A percentile compares a stretch with the other conserved stretches of the same genome.
Conservation (phyloP, 2,888 invertebrate genomes). For the Ennomos fuscantarius region DNA sequence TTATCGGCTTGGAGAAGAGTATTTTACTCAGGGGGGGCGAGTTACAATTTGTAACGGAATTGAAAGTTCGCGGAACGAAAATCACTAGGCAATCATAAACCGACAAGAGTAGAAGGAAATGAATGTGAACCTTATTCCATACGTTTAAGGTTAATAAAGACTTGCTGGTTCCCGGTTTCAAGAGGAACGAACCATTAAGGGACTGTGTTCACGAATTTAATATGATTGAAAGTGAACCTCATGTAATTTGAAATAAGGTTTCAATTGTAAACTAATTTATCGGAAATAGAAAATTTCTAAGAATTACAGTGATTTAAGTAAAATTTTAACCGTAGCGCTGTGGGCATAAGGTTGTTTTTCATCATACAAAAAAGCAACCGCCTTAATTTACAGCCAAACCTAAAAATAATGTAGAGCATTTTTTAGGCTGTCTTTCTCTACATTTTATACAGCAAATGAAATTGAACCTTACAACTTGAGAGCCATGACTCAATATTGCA, state of each 20-base stretch:
- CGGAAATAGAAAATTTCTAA: too few relatives aligned
- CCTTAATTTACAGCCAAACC: too few relatives aligned
- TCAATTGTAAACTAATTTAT: background rate
- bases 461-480: conserved; percentile 1
- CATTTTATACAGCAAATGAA: conserved; percentile 2
- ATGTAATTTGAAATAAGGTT: background rate
- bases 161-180: too few relatives aligned
- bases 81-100: conserved; percentile 20
- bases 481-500: conserved; percentile 1
- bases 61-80: conserved; percentile 13
- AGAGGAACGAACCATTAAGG: background rate
- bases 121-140: conserved; percentile 4
- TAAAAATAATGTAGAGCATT: too few relatives aligned
- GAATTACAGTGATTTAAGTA: too few relatives aligned
- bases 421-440: too few relatives aligned
- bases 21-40: too few relatives aligned
- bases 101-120: background rate
- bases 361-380: too few relatives aligned
- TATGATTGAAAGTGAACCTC: background rate
- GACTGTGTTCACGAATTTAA: background rate
- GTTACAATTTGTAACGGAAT: background rate
- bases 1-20: too few relatives aligned
- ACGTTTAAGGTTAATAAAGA: background rate
- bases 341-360: too few relatives aligned
- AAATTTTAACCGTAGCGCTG: too few relatives aligned